Conservation (phyloP, 2,797 vertebrate genomes). For the Epinephelus awoara region DNA sequence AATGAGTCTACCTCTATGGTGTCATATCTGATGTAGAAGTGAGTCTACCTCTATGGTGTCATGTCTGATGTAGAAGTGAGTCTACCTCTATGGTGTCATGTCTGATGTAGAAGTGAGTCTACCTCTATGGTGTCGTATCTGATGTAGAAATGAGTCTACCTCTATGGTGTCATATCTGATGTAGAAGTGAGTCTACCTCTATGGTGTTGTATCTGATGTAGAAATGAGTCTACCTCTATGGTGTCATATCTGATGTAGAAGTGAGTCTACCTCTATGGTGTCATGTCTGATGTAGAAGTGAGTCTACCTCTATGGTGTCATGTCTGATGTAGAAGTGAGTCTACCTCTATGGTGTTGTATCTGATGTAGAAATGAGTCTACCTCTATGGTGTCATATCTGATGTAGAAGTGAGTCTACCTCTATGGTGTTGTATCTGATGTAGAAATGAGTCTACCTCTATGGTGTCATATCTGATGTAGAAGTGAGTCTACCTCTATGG, state of each 20-base stretch:
- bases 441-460: too few species aligned
- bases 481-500: constrained; percentile 83
- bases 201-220: constrained; percentile 94
- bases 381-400: constrained; percentile 86
- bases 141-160: constrained; percentile 92
- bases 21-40: too few species aligned
- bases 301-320: constrained; percentile 66
- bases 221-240: constrained; percentile 83
- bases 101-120: constrained; percentile 94
- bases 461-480: constrained; percentile 94
- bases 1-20: too few species aligned
- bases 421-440: too few species aligned
- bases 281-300: constrained; percentile 99
- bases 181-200: constrained; percentile 89
- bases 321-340: constrained; percentile 97
- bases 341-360: constrained; percentile 82
- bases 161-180: constrained; percentile 90
- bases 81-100: constrained; percentile 81
- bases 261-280: constrained; percentile 73
- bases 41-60: constrained; percentile 50
- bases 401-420: constrained; percentile 92
- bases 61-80: constrained; percentile 97
- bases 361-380: constrained; percentile 94
- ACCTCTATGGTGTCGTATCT: constrained; percentile 86
- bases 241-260: constrained; percentile 96